A percentile compares a stretch with the other conserved stretches of the same genome.
These are phyloP conservation scores for Chionoecetes opilio DNA, from an alignment of 1,140 invertebrate genomes.

Conservation along the genomic window DNA sequence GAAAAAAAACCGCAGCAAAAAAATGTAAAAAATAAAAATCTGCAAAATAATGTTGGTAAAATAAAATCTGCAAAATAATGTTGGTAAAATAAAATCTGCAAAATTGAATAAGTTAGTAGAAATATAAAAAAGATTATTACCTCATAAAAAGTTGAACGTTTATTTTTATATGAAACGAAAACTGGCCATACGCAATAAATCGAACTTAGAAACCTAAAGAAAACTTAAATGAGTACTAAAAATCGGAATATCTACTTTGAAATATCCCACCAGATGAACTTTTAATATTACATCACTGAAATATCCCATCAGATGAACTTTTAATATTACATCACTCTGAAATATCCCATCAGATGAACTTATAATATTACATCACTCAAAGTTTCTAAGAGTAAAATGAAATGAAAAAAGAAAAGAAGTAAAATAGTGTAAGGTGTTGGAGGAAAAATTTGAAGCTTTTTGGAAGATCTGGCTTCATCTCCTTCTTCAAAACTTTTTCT, in stretches of 20 bases:
- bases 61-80: neutral
- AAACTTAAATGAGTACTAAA: too few relatives aligned
- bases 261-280: too few relatives aligned
- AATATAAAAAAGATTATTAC: too few relatives aligned
- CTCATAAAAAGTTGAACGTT: too few relatives aligned
- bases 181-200: neutral
- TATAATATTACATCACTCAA: neutral
- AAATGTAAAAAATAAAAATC: neutral
- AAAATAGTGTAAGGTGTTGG: neutral
- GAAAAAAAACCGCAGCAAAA: neutral
- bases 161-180: too few relatives aligned
- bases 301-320: too few relatives aligned
- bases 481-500: neutral
- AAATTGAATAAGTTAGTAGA: too few relatives aligned
- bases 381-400: neutral
- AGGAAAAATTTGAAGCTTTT: neutral
- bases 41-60: neutral
- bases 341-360: too few relatives aligned
- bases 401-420: neutral
- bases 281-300: neutral
- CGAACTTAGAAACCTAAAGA: neutral
- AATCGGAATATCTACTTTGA: too few relatives aligned
- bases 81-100: neutral
- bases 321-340: neutral
- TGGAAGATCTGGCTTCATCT: neutral